These are phyloP conservation scores for Operophtera brumata DNA, from an alignment of 2,888 invertebrate species.

Conservation along the genomic window DNA sequence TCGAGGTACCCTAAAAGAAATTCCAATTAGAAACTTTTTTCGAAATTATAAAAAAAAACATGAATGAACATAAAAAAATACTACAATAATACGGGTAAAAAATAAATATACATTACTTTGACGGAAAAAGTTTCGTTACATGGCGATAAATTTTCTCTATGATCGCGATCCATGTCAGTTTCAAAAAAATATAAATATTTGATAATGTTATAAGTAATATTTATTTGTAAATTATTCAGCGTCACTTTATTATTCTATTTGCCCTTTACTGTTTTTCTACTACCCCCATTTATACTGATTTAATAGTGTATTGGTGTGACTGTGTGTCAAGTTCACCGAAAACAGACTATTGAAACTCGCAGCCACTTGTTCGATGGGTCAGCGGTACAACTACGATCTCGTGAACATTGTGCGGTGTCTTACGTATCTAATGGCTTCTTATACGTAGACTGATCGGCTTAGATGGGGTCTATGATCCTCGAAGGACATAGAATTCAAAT, in stretches of 20 bases:
- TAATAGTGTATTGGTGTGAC: conserved; percentile 8
- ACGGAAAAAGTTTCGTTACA: too few relatives aligned
- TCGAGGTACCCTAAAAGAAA: too few relatives aligned
- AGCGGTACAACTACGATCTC: conserved; percentile 7
- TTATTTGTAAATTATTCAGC: conserved; percentile 35
- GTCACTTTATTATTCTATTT: conserved; percentile 18
- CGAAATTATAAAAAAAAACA: too few relatives aligned
- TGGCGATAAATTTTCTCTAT: too few relatives aligned
- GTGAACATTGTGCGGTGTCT: conserved; percentile 8
- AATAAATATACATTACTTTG: too few relatives aligned
- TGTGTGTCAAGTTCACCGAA: neutral
- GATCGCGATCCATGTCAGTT: conserved; percentile 29
- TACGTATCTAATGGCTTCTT: conserved; percentile 18
- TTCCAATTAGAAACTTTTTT: too few relatives aligned
- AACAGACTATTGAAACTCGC: neutral
- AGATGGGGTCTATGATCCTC: conserved; percentile 32
- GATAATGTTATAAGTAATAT: conserved; percentile 26
- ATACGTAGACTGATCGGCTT: conserved; percentile 28
- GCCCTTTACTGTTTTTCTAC: neutral
- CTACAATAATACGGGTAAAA: too few relatives aligned
- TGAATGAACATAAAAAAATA: too few relatives aligned
- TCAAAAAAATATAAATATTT: conserved; percentile 25
- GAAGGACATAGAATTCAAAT: conserved; percentile 23
- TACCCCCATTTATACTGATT: neutral
- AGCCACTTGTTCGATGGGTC: neutral